Evolutionary conservation across 2,113 vertebrate species (phyloP), one percentile per base, ranked within the genome.

Genomic region (Odontophorus gujanensis): DNA sequence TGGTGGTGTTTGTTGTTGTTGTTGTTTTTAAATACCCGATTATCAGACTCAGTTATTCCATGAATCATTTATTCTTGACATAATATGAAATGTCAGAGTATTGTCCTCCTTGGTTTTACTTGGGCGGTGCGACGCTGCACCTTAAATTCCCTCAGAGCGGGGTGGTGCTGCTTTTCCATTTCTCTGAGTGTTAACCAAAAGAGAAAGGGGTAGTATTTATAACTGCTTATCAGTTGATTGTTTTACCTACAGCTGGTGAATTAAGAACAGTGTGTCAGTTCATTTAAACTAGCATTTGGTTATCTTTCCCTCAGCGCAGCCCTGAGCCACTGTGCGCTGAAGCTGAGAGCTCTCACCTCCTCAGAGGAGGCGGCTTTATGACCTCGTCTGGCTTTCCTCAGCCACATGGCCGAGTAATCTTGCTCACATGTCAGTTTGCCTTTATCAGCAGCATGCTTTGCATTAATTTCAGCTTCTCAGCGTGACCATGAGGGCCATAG

Each of bases 401-500:
- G 90, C 30, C 45, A 0, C 59, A 4, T 45, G 72, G 50, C 72
- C 51, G 65, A 75, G 19, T 1, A 36, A 4, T 85, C 72, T 21
- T 45, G 28, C 85, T 74, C 5, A 2, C 21, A 4, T 69, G 36
- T 16, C 47, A 36, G 34, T 6, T 13, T 58, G 62, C 28, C 61
- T 81, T 53, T 74, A 58, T n/a, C 59, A 34, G 21, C 0, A 50
- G 59, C n/a, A 4, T 25, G 19, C n/a, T 85, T n/a, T 67, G n/a
- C 32, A 6, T 65, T 43, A 3, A 57, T 78, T 86, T 19, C 48
- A 48, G 48, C 53, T 28, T 42, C 72, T 3, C 22, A 34, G 62
- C 3, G 1, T 0, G 2, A 18, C 79, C 17, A 19, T 61, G 50
- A 9, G 19, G 28, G 42, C 20, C 1, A 0, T 79, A 42, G 15